Evolutionary conservation across 2,797 vertebrate genomes (phyloP), one percentile per base, ranked within the genome.

Genomic region (Clarias platycephalus): DNA sequence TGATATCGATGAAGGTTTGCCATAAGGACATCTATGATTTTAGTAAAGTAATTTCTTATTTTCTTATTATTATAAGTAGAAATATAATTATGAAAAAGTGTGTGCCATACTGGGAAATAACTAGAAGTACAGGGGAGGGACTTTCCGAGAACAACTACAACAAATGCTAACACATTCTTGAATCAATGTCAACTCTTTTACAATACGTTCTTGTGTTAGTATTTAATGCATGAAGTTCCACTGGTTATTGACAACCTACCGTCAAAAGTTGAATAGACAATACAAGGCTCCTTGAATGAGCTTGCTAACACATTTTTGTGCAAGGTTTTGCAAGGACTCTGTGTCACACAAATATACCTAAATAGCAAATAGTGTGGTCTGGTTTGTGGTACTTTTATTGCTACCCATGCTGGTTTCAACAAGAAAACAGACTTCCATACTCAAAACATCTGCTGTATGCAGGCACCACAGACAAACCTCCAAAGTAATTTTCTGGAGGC

Each of bases 371-470:
- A 53, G 86, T 80, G 87, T 80, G 85, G 86, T 84, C 76, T 86
- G 88, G 81, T 86, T 84, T 82, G 80, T 88, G 84, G 85, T 83
- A 77, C 82, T 85, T 82, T 88, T 88, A 88, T 82, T 72, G 88
- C 82, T 83, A 63, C 81, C 55, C 88, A 67, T 85, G 87, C 76
- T 64, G 84, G 58, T 87, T 85, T 83, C 62, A 80, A 83, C 83
- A 84, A 83, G 83, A 86, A 85, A 87, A 85, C 83, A 85, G 77
- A 83, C 80, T 67, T 87, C 31, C 60, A 84, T 85, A 53, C 74
- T 86, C 40, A 37, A 86, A 90, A 87, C 87, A 89, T 85, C 78
- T 89, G 89, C 77, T 37, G 57, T 49, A 68, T 80, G 72, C 63
- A 80, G 64, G 70, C 81, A 82, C 70, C 40, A 22, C 70, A 86